Conservation (phyloP, 2,888 invertebrate genomes). For the Acronicta psi region DNA sequence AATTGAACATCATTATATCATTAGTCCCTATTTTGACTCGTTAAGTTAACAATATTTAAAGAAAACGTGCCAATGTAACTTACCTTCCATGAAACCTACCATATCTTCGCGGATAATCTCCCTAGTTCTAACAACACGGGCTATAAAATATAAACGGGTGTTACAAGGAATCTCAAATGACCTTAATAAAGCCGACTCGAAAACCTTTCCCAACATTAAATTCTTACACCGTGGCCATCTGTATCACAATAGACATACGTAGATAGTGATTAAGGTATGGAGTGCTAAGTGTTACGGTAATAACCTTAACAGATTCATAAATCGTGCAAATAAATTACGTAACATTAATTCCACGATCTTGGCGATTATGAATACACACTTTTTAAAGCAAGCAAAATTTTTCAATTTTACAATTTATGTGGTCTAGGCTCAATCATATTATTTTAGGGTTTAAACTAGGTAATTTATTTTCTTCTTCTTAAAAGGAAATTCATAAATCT, state of each 20-base stretch:
- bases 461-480: too few species aligned
- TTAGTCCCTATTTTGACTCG: slow-evolving; percentile 20
- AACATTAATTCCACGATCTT: slow-evolving; percentile 5
- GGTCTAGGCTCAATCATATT: too few species aligned
- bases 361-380: too few species aligned
- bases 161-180: slow-evolving; percentile 50
- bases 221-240: slow-evolving; percentile 56
- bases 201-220: slow-evolving; percentile 64
- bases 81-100: slow-evolving; percentile 30
- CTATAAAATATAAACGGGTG: slow-evolving; percentile 41
- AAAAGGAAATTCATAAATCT: too few species aligned
- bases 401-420: too few species aligned
- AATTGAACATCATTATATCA: slow-evolving; percentile 11
- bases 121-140: slow-evolving; percentile 39
- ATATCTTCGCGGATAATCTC: slow-evolving; percentile 42
- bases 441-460: too few species aligned
- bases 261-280: slow-evolving; percentile 59
- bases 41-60: slow-evolving; percentile 10
- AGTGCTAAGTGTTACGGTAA: slow-evolving; percentile 57
- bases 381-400: too few species aligned
- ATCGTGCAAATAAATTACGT: slow-evolving; percentile 8
- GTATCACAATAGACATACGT: slow-evolving; percentile 63
- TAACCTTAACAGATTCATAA: slow-evolving; percentile 30
- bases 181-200: slow-evolving; percentile 54
- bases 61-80: slow-evolving; percentile 12